Percentiles rank a stretch among this genome's conserved stretches.
These are phyloP conservation scores for Ictalurus punctatus DNA, from an alignment of 2,113 vertebrate genomes.

Conservation along the genomic window DNA sequence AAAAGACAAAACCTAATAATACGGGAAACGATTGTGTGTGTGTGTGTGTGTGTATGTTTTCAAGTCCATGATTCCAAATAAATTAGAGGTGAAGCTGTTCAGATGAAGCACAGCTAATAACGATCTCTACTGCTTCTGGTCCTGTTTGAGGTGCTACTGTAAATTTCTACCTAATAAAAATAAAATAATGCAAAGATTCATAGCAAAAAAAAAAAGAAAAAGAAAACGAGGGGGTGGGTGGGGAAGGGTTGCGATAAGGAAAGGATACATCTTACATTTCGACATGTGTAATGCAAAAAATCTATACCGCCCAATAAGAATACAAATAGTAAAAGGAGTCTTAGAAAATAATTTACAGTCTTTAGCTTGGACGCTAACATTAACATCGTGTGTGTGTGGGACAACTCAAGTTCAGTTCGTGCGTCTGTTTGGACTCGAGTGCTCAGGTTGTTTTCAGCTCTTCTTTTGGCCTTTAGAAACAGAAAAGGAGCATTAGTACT, in stretches of 20 bases:
- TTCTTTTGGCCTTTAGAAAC: constrained; percentile 73
- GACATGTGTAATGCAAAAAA: constrained; percentile 56
- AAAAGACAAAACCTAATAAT: constrained; percentile 49
- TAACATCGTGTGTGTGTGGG: constrained; percentile 6
- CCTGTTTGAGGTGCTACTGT: constrained; percentile 45
- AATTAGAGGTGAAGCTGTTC: constrained; percentile 52
- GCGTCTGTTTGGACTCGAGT: constrained; percentile 19
- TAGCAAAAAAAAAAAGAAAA: constrained; percentile 41
- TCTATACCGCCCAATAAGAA: constrained; percentile 51
- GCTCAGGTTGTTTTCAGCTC: constrained; percentile 72
- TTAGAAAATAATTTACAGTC: constrained; percentile 69
- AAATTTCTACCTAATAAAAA: constrained; percentile 21
- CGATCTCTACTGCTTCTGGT: constrained; percentile 35
- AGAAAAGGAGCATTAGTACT: constrained; percentile 19
- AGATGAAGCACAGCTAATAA: constrained; percentile 15
- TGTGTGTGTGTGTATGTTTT: not conserved
- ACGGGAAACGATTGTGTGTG: constrained; percentile 13
- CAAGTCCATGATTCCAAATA: constrained; percentile 64
- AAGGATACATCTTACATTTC: constrained; percentile 50
- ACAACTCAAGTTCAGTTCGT: constrained; percentile 51
- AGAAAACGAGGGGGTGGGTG: not conserved
- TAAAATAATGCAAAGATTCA: constrained; percentile 13
- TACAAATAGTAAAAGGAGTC: constrained; percentile 64
- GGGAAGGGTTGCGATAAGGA: not conserved
- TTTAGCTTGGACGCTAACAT: constrained; percentile 52